These are phyloP conservation scores for Mastomys natalensis DNA, from an alignment of 2,113 vertebrate genomes.

Conservation along the genomic window DNA sequence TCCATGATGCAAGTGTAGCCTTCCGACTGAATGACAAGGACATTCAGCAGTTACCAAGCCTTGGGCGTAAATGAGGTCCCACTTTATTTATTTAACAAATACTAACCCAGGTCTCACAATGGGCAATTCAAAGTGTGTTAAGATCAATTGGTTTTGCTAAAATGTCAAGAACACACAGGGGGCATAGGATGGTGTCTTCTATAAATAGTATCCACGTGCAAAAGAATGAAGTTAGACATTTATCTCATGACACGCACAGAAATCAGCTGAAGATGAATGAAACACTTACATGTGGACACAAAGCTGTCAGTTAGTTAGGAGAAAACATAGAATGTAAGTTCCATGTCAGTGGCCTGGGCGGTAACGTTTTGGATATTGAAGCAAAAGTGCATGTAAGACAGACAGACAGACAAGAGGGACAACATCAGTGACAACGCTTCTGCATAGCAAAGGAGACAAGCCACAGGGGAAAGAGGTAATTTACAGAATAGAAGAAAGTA, in stretches of 20 bases:
- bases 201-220: not conserved
- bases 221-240: not conserved
- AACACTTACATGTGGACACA: not conserved
- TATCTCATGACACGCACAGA: not conserved
- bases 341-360: not conserved
- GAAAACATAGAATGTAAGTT: not conserved
- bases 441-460: not conserved
- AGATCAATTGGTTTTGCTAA: not conserved
- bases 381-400: not conserved
- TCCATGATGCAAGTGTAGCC: not conserved
- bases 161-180: not conserved
- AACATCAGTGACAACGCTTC: not conserved
- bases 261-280: not conserved
- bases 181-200: not conserved
- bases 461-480: not conserved
- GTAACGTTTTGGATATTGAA: not conserved
- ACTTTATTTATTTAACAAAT: conserved; percentile 66
- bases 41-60: not conserved
- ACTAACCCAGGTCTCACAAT: conserved; percentile 10
- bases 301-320: conserved; percentile 16
- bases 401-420: not conserved
- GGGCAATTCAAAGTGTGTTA: conserved; percentile 36
- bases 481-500: not conserved
- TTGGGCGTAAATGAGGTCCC: conserved; percentile 28
- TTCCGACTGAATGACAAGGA: conserved; percentile 17